Base-by-base conservation (phyloP, 2,797 vertebrate genomes). In the Rhinichthys osculus region DNA sequence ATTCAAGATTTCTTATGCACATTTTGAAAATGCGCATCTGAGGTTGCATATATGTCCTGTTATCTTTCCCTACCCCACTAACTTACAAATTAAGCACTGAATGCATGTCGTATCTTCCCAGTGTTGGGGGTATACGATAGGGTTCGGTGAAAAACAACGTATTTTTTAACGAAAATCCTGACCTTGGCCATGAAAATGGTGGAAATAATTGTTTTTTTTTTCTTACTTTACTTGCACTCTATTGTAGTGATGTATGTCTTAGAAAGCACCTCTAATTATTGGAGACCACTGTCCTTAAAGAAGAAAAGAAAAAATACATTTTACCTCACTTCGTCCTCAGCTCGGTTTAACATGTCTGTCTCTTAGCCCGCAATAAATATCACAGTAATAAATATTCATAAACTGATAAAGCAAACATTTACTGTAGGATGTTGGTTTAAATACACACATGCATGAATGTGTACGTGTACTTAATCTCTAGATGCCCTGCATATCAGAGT, bases 301-400 rank as follows among this genome's bases (percentile, higher is more conserved):
- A 30, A n/a, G 30, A 40, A 35, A 30, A 47, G 2, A 64, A 30
- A 64, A 62, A 64, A 64, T 5, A 64, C 27, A 30, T 64, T n/a
- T 62, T 13, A 62, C 35, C 47, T 21, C 33, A 33, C n/a, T 14
- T 23, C 6, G 4, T 9, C 27, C 71, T 33, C 4, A 54, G 64
- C 44, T 78, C 52, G 44, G 64, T 38, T 78, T 8, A 21, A 71
- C 47, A 17, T 33, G 47, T 69, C 17, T 42, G 67, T 74, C 47
- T 73, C 42, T 80, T n/a, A 69, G 47, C 82, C 82, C 23, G 11
- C 70, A 30, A 44, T 84, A 87, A 66, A 78, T 66, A 59, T 78
- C 70, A 54, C 4, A 40, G 44, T 52, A 69, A 38, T 52, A 69
- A 38, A 40, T 42, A 76, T 40, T 54, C 4, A 13, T 69, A 69